phyloP scores from a whole-genome alignment of 2,797 vertebrate species.

The Hippocampus kuda region DNA sequence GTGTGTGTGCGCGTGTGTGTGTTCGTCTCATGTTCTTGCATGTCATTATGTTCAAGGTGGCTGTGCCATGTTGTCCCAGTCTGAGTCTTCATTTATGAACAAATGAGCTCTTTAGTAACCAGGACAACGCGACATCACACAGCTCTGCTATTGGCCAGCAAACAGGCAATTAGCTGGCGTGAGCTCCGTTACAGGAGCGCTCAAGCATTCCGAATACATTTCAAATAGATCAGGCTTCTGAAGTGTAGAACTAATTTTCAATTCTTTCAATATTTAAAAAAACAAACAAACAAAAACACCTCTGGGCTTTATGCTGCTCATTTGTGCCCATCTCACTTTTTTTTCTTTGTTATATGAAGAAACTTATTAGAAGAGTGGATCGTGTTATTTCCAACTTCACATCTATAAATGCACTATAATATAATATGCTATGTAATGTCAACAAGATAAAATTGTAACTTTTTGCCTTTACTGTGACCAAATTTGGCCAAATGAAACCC shows the following conservation, averaged over 20 bases:
- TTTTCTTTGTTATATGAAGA: background rate
- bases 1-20: background rate
- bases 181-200: slow-evolving; percentile 11
- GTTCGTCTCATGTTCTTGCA: slow-evolving; percentile 14
- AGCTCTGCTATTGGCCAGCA: slow-evolving; percentile 26
- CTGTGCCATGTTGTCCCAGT: slow-evolving; percentile 13
- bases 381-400: background rate
- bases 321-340: no score
- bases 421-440: no score
- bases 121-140: slow-evolving; percentile 8
- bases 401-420: background rate
- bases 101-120: slow-evolving; percentile 33
- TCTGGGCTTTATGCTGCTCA: no score
- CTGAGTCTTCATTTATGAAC: slow-evolving; percentile 33
- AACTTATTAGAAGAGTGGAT: background rate
- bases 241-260: background rate
- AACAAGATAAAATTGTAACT: no score
- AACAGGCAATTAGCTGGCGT: slow-evolving; percentile 26
- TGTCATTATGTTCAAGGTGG: slow-evolving; percentile 44
- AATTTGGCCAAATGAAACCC: no score
- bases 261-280: background rate
- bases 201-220: background rate
- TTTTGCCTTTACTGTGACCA: no score
- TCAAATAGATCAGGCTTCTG: background rate
- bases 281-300: no score